Evolutionary conservation across 2,888 invertebrate species (phyloP), one percentile per base, ranked within the genome.

Genomic region (Dascillus cervinus): DNA sequence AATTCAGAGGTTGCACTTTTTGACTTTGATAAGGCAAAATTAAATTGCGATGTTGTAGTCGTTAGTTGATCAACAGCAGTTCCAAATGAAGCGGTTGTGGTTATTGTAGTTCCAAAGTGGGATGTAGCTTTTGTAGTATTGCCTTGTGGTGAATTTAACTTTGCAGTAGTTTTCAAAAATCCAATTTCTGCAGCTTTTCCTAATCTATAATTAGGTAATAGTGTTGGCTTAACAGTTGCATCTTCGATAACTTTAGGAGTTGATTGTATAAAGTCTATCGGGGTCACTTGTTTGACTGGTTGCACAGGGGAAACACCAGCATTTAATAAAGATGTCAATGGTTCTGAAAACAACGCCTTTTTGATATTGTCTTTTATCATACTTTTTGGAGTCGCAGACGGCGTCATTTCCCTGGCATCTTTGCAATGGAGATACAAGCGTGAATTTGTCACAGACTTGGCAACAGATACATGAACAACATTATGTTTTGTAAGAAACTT

Each of bases 401-500:
- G n/a, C n/a, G n/a, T n/a, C n/a, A n/a, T n/a, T n/a, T n/a, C n/a
- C n/a, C n/a, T n/a, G n/a, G n/a, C n/a, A n/a, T n/a, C n/a, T n/a
- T n/a, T n/a, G n/a, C n/a, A n/a, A n/a, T n/a, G n/a, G n/a, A n/a
- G n/a, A n/a, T n/a, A n/a, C n/a, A n/a, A n/a, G 4, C 4, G 5
- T 8, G 17, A 17, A 17, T 17, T 17, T 6, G 8, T 6, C 17
- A 6, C 5, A 6, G 17, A 17, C 50, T 73, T 72, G 0, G 68
- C 64, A 0, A 71, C 70, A 34, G 71, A 70, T 2, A 76, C 66
- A 49, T 68, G 70, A 0, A 65, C 56, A 0, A 72, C 67, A 38
- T 71, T 70, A 39, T 70, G 68, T 32, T 71, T 69, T 1, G 68
- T 65, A 1, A 76, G 55, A 45, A 70, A 58, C 17, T 70, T 67